Base-by-base conservation (phyloP, 92 coral and sea anemone genomes). In the Isaurus tuberculatus region DNA sequence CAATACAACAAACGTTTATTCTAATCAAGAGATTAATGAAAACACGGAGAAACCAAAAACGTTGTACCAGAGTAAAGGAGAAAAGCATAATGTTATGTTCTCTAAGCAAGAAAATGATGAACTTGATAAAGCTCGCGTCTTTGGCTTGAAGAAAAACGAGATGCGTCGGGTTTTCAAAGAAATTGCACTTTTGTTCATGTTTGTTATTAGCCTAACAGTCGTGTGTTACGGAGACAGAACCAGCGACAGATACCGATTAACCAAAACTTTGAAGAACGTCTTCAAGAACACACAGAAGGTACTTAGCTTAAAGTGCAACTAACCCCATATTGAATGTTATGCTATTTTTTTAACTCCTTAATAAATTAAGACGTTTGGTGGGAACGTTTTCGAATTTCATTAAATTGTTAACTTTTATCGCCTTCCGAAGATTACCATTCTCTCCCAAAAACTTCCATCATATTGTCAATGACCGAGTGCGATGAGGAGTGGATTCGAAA, bases 211-310 rank as follows among this genome's bases (percentile, higher is more conserved):
- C 15, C 58, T 91, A 64, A 42, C 86, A 19, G 61, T 89, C 22
- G 94, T 83, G 4, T 66, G 87, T 32, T 91, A 91, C 72, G 92
- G 94, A 25, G 69, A 73, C 77, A 89, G 91, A 37, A 66, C 78
- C 63, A 77, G 75, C 36, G 91, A 87, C 55, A 48, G 91, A 30
- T 83, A 64, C 43, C n/a, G 73, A 53, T 1, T 87, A 65, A 84
- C 73, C 77, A 51, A 74, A 25, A 73, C 78, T 29, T 28, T 87
- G 4, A 36, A 60, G 33, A 86, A 83, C 31, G 84, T 74, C 15
- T 81, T 87, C 34, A 87, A 87, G 49, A 83, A 87, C 68, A 67
- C 84, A 2, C 78, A 83, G 28, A 87, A 87, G 87, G 91, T 87
- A 73, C 48, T 17, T 55, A 16, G 19, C 0, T 3, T 55, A 6